Base-by-base conservation (phyloP, 2,888 invertebrate genomes). In the Clepsis dumicolana region DNA sequence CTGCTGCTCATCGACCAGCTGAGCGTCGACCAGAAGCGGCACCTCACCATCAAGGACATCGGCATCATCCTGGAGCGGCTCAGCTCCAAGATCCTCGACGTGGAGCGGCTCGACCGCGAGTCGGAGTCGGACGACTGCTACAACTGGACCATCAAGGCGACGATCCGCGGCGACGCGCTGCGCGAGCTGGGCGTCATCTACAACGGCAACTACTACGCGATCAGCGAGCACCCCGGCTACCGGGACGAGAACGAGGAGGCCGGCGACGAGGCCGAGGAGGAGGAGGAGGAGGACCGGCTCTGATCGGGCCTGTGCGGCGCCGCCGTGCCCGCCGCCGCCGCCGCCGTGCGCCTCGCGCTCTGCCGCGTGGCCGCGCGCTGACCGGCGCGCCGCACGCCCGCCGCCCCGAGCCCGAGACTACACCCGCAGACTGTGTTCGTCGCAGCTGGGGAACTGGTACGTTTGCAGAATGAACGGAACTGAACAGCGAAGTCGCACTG, bases 111-210 rank as follows among this genome's bases (percentile, higher is more conserved):
- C 77, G 98, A 98, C 89, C 95, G 98, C 70, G 98, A 98, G 89
- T 97, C 97, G 78, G 98, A 98, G 89, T 97, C 97, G 88, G 97
- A 97, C 90, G 98, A 98, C 90, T 98, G 98, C 87, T 98, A 98
- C 94, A 98, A 98, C 92, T 98, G 98, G 98, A 98, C 98, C 90
- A 98, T 98, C 94, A 98, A 98, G 92, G 98, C 98, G 80, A 97
- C 98, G 79, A 98, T 98, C 85, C 95, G 98, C 72, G 98, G 98
- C 63, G 98, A 98, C 90, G 97, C 97, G 79, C 93, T 98, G 81
- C 95, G 98, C 69, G 98, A 98, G 90, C 94, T 98, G 73, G 98
- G 98, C 73, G 97, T 98, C 78, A 97, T 98, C 86, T 98, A 98
- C 94, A 98, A 98, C 92, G 98, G 98, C 73, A 98, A 98, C 94